Evolutionary conservation across 2,113 vertebrate species (phyloP).

Genomic region (Spea multiplicata): DNA sequence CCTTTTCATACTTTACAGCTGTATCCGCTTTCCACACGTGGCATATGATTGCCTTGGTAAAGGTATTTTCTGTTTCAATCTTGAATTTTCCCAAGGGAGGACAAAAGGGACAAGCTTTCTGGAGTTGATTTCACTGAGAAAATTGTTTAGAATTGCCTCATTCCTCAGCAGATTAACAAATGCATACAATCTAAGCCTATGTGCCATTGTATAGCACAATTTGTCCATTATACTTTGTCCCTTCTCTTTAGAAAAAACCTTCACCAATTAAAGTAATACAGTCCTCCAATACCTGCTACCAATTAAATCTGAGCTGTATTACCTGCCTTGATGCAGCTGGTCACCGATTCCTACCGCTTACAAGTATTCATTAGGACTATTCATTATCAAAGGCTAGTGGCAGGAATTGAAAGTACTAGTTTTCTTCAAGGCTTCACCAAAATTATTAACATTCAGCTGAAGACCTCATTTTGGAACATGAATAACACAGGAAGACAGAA

Average conservation of each 20-base stretch:
- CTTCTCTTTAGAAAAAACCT: slow-evolving; percentile 89
- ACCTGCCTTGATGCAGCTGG: slow-evolving; percentile 94
- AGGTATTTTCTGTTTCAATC: slow-evolving; percentile 99
- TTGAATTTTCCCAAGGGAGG: slow-evolving; percentile 97
- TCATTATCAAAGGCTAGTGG: slow-evolving; percentile 91
- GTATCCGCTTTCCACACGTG: slow-evolving; percentile 97
- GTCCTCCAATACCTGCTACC: slow-evolving; percentile 98
- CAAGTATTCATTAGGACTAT: slow-evolving; percentile 93
- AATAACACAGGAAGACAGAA: slow-evolving; percentile 66
- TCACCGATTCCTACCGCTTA: slow-evolving; percentile 83
- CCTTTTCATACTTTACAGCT: slow-evolving; percentile 81
- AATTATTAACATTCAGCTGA: slow-evolving; percentile 75
- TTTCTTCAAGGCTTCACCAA: slow-evolving; percentile 74
- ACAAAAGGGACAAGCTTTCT: slow-evolving; percentile 88
- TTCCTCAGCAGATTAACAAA: slow-evolving; percentile 99
- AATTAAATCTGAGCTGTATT: slow-evolving; percentile 97
- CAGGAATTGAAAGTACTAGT: slow-evolving; percentile 84
- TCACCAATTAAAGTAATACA: slow-evolving; percentile 99
- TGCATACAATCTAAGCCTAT: slow-evolving; percentile 96
- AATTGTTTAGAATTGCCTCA: slow-evolving; percentile 98
- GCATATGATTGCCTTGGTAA: slow-evolving; percentile 91
- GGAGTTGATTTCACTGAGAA: slow-evolving; percentile 98
- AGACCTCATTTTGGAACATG: slow-evolving; percentile 63
- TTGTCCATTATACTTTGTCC: slow-evolving; percentile 99
- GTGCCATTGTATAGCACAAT: slow-evolving; percentile 98